Evolutionary conservation across 1,140 invertebrate species (phyloP).

Genomic region (Cataglyphis hispanica): DNA sequence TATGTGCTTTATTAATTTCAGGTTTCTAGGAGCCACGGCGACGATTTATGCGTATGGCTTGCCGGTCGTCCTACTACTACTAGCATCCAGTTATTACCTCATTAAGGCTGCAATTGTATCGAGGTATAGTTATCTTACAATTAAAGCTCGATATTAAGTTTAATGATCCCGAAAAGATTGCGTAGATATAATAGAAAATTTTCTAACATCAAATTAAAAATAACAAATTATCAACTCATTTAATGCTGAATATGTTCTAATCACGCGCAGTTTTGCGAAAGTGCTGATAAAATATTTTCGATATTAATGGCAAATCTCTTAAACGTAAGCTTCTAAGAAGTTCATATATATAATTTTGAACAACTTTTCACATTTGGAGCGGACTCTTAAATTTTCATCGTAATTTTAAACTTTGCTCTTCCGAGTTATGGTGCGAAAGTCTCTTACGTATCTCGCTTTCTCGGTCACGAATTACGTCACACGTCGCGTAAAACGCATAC

Average conservation of each 20-base stretch:
- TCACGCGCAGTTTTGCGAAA: background rate
- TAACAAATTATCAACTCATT: background rate
- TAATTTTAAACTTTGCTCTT: slow-evolving; percentile 46
- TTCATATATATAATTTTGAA: background rate
- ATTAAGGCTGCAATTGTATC: slow-evolving; percentile 85
- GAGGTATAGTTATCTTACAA: slow-evolving; percentile 75
- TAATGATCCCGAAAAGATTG: background rate
- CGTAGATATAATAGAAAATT: background rate
- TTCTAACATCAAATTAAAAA: too few relatives aligned
- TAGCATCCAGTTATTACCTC: slow-evolving; percentile 83
- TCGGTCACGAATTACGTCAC: slow-evolving; percentile 44
- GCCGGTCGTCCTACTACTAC: slow-evolving; percentile 83
- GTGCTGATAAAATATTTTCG: background rate
- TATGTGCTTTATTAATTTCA: slow-evolving; percentile 63
- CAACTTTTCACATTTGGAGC: background rate
- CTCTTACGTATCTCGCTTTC: background rate
- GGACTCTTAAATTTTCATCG: slow-evolving; percentile 33
- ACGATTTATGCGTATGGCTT: slow-evolving; percentile 85
- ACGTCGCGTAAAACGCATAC: slow-evolving; percentile 12
- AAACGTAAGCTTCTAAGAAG: background rate
- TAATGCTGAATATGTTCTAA: background rate
- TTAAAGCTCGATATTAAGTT: background rate
- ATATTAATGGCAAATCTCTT: background rate
- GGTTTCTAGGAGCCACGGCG: slow-evolving; percentile 85
- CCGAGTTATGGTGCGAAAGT: slow-evolving; percentile 13